Evolutionary conservation across 1,140 invertebrate species (phyloP).

Genomic region (Brachionus calyciflorus): DNA sequence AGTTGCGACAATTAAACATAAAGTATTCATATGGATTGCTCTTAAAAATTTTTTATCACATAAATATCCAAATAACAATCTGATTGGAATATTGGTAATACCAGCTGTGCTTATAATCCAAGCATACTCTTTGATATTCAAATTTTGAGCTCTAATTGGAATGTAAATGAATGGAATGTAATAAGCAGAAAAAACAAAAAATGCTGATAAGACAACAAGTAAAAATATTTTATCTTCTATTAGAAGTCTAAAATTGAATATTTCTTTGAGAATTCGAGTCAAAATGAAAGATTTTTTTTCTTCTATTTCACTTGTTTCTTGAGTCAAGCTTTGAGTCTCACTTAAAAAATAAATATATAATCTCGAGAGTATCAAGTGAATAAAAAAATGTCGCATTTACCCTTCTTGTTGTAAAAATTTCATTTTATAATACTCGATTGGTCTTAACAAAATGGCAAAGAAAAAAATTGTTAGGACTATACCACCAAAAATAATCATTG

Average conservation of each 20-base stretch:
- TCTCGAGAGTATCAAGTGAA: background rate
- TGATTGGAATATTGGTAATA: conserved; percentile 64
- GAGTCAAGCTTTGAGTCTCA: background rate
- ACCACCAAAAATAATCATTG: background rate
- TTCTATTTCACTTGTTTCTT: too few species aligned
- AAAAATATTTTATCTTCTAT: conserved; percentile 77
- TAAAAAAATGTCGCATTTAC: background rate
- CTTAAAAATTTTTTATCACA: conserved; percentile 64
- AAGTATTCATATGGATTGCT: conserved; percentile 19
- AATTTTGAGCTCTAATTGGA: conserved; percentile 59
- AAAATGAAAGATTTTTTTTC: background rate
- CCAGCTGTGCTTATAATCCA: conserved; percentile 70
- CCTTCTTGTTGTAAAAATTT: background rate
- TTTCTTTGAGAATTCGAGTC: conserved; percentile 67
- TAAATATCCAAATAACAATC: conserved; percentile 55
- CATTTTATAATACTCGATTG: conserved; percentile 15
- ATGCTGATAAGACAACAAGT: conserved; percentile 87
- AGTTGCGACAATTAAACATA: conserved; percentile 12
- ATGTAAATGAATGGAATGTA: conserved; percentile 84
- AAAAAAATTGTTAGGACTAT: background rate
- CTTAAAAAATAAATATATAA: background rate
- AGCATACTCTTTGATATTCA: conserved; percentile 29
- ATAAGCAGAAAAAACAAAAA: conserved; percentile 91
- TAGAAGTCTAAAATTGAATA: conserved; percentile 79
- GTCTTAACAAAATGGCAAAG: background rate